Percentiles rank a stretch among this genome's conserved stretches.
Conservation (phyloP, 92 coral and sea anemone genomes). For the Porites lobata region DNA sequence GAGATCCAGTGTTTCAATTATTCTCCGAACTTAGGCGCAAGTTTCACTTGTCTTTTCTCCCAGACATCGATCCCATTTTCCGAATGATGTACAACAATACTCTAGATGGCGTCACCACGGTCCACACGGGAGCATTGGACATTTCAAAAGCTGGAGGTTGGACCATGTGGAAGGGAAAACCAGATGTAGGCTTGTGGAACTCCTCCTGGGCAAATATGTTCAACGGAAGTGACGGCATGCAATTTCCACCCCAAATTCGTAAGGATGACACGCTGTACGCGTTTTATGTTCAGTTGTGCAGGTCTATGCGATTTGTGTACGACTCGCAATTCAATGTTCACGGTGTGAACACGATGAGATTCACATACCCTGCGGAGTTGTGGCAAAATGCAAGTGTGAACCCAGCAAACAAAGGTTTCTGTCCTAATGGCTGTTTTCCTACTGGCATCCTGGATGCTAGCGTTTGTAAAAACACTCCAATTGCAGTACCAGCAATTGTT, state of each 20-base stretch:
- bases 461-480: constrained; percentile 68
- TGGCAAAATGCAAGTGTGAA: constrained; percentile 69
- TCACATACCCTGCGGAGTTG: constrained; percentile 73
- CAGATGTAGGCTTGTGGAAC: constrained; percentile 73
- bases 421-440: constrained; percentile 81
- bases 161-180: constrained; percentile 81
- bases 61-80: constrained; percentile 74
- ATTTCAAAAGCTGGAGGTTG: constrained; percentile 59
- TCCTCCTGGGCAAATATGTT: constrained; percentile 89
- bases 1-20: constrained; percentile 76
- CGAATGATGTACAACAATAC: constrained; percentile 80
- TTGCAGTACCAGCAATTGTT: constrained; percentile 72
- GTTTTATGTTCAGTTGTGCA: constrained; percentile 78
- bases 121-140: constrained; percentile 76
- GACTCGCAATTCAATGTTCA: constrained; percentile 50
- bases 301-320: constrained; percentile 77
- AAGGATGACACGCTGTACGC: constrained; percentile 66
- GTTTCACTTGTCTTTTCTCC: constrained; percentile 64
- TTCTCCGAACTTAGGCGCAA: constrained; percentile 61
- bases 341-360: constrained; percentile 72
- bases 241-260: constrained; percentile 77
- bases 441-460: constrained; percentile 84
- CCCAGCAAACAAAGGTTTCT: constrained; percentile 84
- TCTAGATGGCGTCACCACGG: constrained; percentile 71
- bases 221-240: constrained; percentile 96